Base-by-base conservation (phyloP, 2,888 invertebrate genomes). In the Therioaphis trifolii region DNA sequence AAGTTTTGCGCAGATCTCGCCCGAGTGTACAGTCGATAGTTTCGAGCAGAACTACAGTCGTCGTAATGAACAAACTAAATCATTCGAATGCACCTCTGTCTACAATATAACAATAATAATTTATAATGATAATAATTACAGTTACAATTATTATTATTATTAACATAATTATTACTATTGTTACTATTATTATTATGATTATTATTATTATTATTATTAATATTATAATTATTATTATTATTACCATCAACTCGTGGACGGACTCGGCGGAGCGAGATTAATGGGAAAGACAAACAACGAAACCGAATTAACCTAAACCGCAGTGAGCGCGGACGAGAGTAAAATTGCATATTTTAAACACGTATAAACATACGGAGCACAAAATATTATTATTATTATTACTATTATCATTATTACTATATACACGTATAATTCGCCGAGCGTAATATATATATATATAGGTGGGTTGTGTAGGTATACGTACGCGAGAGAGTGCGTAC, bases 281-380 rank as follows among this genome's bases (percentile, higher is more conserved):
- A 75, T 12, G 4, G 12, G 18, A 24, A 58, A 24, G 12, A 58
- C 75, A 58, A 75, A 75, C 15, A 55, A 7, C 35, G 3, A 3
- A 55, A 43, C 55, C 40, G 18, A 58, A 43, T 75, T 58, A 75
- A 58, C 75, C 58, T 27, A 15, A 40, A 55, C 15, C 21, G 52
- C 7, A 35, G 35, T 7, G 35, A 3, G 35, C 27, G 27, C 46
- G 43, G 63, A 46, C 61, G n/a, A 61, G 46, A 61, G 46, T 63
- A 63, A 49, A 46, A 63, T 76, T 76, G 61, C 29, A 46, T 76
- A 76, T 76, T 76, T 76, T 76, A 63, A 61, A 63, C 76, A 76
- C 76, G 76, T 76, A 76, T 46, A 58, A 35, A 27, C 29, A 46
- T 63, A 46, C 76, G 76, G 24, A 46, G 63, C 61, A 27, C 14